Evolutionary conservation across 1,140 invertebrate species (phyloP).

Genomic region (Saccostrea cuccullata): DNA sequence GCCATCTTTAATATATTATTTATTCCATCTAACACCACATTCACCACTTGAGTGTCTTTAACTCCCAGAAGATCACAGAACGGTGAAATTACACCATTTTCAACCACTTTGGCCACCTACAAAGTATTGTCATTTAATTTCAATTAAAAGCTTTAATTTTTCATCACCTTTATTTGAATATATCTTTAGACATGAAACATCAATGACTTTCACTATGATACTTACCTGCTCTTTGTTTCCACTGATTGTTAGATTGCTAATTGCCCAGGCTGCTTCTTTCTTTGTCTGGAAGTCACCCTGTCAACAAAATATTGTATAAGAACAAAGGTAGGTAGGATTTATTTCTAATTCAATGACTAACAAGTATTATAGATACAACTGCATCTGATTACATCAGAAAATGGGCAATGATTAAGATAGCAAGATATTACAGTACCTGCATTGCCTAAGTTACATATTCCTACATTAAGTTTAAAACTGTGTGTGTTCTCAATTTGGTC

Average conservation of each 20-base stretch:
- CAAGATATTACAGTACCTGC: too few species aligned
- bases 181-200: too few species aligned
- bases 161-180: too few species aligned
- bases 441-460: too few species aligned
- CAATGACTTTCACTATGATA: neutral
- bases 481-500: too few species aligned
- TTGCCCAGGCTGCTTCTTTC: constrained; percentile 99
- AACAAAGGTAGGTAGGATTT: neutral
- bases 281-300: constrained; percentile 99
- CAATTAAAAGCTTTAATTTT: neutral
- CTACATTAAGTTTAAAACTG: too few species aligned
- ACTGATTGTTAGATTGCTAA: constrained; percentile 98
- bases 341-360: too few species aligned
- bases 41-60: constrained; percentile 78
- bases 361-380: too few species aligned
- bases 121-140: constrained; percentile 21
- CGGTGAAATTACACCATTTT: constrained; percentile 89
- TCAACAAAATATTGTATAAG: constrained; percentile 57
- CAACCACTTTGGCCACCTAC: constrained; percentile 87
- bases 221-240: constrained; percentile 91
- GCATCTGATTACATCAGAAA: too few species aligned
- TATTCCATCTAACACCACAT: constrained; percentile 79
- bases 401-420: too few species aligned
- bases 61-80: constrained; percentile 77
- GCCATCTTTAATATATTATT: constrained; percentile 79